These are phyloP conservation scores for Catamblyrhynchus diadema DNA, from an alignment of 2,797 vertebrate species.

Conservation along the genomic window DNA sequence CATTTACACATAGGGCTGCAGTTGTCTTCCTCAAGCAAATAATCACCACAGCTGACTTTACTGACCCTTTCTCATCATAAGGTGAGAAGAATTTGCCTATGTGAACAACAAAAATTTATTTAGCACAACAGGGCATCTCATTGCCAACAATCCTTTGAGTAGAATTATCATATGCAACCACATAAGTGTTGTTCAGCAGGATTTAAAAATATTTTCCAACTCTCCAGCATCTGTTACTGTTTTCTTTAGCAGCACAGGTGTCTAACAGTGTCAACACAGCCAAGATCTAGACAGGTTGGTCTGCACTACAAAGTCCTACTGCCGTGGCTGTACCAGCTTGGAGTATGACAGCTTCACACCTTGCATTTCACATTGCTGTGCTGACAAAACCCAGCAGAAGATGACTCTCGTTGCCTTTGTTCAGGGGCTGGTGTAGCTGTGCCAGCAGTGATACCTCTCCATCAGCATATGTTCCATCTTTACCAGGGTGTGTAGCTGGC, in stretches of 20 bases:
- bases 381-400: slow-evolving; percentile 33
- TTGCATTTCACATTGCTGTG: slow-evolving; percentile 20
- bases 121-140: neutral
- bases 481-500: neutral
- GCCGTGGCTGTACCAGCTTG: neutral
- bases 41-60: neutral
- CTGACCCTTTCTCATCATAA: neutral
- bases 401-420: neutral
- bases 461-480: neutral
- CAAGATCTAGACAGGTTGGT: slow-evolving; percentile 26
- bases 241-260: slow-evolving; percentile 36
- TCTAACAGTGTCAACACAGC: neutral
- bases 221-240: slow-evolving; percentile 42
- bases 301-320: slow-evolving; percentile 10
- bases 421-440: neutral
- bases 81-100: neutral
- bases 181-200: neutral
- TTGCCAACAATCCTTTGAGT: neutral
- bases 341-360: slow-evolving; percentile 29
- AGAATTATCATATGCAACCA: neutral
- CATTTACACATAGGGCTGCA: neutral
- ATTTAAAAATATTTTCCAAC: slow-evolving; percentile 24
- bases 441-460: neutral
- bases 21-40: neutral
- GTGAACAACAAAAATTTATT: neutral